Evolutionary conservation across 2,797 vertebrate genomes (phyloP), one percentile per base, ranked within the genome.

Genomic region (Bradypodion pumilum): DNA sequence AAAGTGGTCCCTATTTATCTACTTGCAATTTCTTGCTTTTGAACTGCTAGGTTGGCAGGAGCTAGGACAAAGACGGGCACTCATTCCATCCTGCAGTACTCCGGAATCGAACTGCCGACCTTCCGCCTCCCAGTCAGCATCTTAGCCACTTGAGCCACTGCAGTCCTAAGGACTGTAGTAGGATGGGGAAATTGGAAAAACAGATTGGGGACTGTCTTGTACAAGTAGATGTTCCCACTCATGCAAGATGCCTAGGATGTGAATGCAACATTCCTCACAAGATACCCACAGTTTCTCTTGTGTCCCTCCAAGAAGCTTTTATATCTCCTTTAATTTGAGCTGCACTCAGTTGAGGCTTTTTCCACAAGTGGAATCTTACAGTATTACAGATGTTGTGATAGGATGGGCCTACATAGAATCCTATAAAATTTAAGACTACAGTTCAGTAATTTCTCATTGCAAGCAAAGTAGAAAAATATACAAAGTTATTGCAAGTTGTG

Each of bases 401-500:
- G 21, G 2, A 35, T 9, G 37, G 40, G 19, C 40, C 35, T 37
- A 23, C 25, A 27, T 8, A 63, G 27, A 29, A 27, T 27, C 9
- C 25, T 63, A 25, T 69, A 25, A 40, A 37, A 69, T 40, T 16
- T 21, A 69, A 69, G 40, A 23, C 16, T 63, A 2, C 60, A 63
- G 27, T 2, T 27, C 35, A 69, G 40, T 40, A 16, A 35, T 35
- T 32, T 60, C 10, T 7, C 44, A 44, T 32, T 65, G 42, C 62
- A 13, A 32, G 59, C 40, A 78, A 7, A 9, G 32, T 63, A 44
- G 37, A 44, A 25, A 68, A 35, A 49, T 4, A 2, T 2, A 29
- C 7, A 49, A 68, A 63, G 25, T 16, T 70, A 78, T 87, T 86
- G 88, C 91, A 90, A 86, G 85, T 78, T 89, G 82, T 85, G 86